These are phyloP conservation scores for Enteromius thamalakanensis DNA, from an alignment of 2,797 vertebrate genomes.

Conservation along the genomic window DNA sequence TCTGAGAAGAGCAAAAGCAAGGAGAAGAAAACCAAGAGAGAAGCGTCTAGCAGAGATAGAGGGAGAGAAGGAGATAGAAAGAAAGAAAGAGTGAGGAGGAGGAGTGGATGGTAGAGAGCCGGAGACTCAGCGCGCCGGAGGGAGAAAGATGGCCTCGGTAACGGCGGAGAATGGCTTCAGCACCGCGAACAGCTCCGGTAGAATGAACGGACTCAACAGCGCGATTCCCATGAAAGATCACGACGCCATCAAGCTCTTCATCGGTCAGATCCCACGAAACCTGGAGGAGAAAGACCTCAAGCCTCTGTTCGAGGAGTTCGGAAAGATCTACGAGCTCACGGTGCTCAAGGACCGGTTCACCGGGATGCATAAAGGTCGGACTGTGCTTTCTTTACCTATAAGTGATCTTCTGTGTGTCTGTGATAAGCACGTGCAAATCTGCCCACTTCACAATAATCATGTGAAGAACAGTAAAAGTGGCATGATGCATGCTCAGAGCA, in stretches of 20 bases:
- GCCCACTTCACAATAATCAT: slow-evolving; percentile 64
- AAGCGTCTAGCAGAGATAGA: slow-evolving; percentile 62
- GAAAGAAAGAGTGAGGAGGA: slow-evolving; percentile 61
- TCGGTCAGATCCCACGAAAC: slow-evolving; percentile 97
- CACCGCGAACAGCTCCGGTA: slow-evolving; percentile 90
- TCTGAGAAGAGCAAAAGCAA: slow-evolving; percentile 64
- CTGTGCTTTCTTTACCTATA: slow-evolving; percentile 37
- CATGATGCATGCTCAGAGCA: background rate
- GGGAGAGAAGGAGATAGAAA: slow-evolving; percentile 63
- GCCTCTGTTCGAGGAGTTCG: slow-evolving; percentile 98
- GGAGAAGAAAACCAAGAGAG: slow-evolving; percentile 58
- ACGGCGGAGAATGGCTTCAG: slow-evolving; percentile 89
- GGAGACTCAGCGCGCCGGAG: slow-evolving; percentile 76
- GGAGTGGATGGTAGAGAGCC: slow-evolving; percentile 68
- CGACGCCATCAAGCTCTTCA: slow-evolving; percentile 99
- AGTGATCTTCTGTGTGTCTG: background rate
- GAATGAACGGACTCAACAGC: slow-evolving; percentile 91
- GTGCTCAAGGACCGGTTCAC: slow-evolving; percentile 99
- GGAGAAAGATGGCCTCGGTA: slow-evolving; percentile 92
- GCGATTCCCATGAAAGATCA: slow-evolving; percentile 98
- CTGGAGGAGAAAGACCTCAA: slow-evolving; percentile 98
- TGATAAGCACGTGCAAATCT: slow-evolving; percentile 38
- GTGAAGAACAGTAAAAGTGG: slow-evolving; percentile 71
- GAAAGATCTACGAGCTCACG: slow-evolving; percentile 99
- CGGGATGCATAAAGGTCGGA: slow-evolving; percentile 98